Conservation (phyloP, 2,888 invertebrate genomes). For the Trachelus iudaicus region DNA sequence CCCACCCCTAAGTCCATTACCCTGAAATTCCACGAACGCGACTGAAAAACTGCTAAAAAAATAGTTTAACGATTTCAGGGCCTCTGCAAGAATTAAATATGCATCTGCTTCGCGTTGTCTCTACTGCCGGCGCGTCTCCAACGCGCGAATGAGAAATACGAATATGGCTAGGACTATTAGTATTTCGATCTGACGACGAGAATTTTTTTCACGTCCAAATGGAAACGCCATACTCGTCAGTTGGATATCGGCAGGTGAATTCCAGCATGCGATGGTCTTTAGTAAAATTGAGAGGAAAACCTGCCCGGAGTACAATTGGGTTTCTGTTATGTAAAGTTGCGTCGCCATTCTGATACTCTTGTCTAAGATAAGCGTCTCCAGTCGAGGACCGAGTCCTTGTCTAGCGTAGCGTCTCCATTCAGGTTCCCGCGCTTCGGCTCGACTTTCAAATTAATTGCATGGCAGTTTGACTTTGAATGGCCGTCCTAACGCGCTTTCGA, state of each 20-base stretch:
- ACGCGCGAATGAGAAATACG: neutral
- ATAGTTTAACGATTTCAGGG: neutral
- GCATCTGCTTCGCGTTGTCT: neutral
- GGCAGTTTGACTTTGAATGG: constrained; percentile 47
- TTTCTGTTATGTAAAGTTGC: neutral
- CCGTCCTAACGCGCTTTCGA: constrained; percentile 25
- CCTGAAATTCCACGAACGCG: neutral
- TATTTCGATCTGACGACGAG: neutral
- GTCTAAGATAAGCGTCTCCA: neutral
- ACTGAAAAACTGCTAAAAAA: neutral
- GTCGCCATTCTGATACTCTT: neutral
- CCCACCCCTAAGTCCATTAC: neutral
- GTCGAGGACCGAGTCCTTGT: neutral
- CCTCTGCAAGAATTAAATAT: neutral
- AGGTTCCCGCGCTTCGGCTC: constrained; percentile 21
- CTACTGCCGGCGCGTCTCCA: neutral
- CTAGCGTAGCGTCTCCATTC: neutral
- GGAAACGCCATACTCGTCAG: neutral
- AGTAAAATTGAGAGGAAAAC: neutral
- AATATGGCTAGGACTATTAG: neutral
- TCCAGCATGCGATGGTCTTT: neutral
- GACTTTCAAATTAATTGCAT: constrained; percentile 50
- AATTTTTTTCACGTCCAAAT: neutral
- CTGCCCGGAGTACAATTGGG: neutral
- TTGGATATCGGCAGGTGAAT: neutral